Evolutionary conservation across 2,113 vertebrate genomes (phyloP), one percentile per base, ranked within the genome.

Genomic region (Vidua chalybeata): DNA sequence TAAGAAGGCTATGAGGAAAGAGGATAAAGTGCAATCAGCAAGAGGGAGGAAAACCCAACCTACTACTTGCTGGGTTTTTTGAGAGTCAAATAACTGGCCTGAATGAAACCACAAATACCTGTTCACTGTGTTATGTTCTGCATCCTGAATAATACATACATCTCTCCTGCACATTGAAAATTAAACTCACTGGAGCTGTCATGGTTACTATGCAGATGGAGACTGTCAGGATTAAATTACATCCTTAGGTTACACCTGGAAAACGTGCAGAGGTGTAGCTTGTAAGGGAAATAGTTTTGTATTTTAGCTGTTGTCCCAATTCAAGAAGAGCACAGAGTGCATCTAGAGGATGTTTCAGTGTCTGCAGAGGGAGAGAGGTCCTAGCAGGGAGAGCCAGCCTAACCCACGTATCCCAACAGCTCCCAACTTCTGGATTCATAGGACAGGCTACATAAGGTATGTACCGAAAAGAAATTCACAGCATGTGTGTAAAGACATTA

Each of bases 111-210:
- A 88, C 49, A 78, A 62, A 78, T 84, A 90, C 95, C 85, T 91
- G 88, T 43, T 27, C 84, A 74, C 88, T 55, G 72, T 18, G 15
- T 71, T 46, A 45, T 7, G 1, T 46, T 85, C 49, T 62, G 92
- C 56, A 77, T 84, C 88, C 76, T 97, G 89, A 97, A 97, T 97
- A 97, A 98, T 94, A 64, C 86, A 98, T 45, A 11, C 13, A 41
- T 37, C 37, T 85, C 82, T 75, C 58, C 39, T 59, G 39, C 16
- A 48, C 6, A 39, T 1, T 7, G 86, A 76, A 52, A 80, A 84
- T 39, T 92, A 96, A 97, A 93, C 89, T 89, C 52, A 13, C 5
- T 78, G 51, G 78, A 62, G 52, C 69, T 74, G 61, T 62, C 88
- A 15, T 5, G 27, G 33, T 45, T 33, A 26, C 15, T 19, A 55